These are phyloP conservation scores for Echinarachnius parma DNA, from an alignment of 53 echinoderm and acorn worm species.

Conservation along the genomic window DNA sequence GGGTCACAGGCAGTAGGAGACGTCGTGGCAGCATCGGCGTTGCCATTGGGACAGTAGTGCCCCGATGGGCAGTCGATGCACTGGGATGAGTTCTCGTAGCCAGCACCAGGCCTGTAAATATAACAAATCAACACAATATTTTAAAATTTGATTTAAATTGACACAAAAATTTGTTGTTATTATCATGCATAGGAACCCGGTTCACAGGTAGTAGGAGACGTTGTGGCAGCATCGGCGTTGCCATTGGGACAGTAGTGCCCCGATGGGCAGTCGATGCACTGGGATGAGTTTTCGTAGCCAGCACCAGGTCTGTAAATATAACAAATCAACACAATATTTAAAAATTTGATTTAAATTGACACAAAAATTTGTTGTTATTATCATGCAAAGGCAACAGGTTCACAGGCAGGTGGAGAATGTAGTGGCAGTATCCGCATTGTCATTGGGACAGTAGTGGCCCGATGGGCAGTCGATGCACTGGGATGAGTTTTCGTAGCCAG, in stretches of 20 bases:
- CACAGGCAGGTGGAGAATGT: constrained; percentile 61
- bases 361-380: too few relatives aligned
- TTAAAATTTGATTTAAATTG: too few relatives aligned
- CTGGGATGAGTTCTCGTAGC: constrained; percentile 65
- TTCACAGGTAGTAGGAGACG: constrained; percentile 60
- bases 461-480: constrained; percentile 77
- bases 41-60: constrained; percentile 85
- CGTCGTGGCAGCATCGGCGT: constrained; percentile 61
- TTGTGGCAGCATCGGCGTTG: constrained; percentile 64
- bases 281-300: constrained; percentile 66
- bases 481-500: constrained; percentile 63
- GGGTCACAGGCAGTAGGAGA: constrained; percentile 70
- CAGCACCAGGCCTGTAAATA: constrained; percentile 51
- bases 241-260: constrained; percentile 90
- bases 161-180: too few relatives aligned
- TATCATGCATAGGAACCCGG: constrained; percentile 99
- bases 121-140: too few relatives aligned
- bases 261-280: constrained; percentile 74
- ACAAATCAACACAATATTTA: too few relatives aligned
- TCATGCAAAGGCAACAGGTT: constrained; percentile 94
- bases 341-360: too few relatives aligned
- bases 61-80: constrained; percentile 82
- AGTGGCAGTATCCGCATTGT: constrained; percentile 67
- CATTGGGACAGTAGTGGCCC: constrained; percentile 85
- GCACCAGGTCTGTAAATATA: constrained; percentile 43